Evolutionary conservation across 92 coral and sea anemone genomes (phyloP).

Genomic region (Zoanthus sociatus): DNA sequence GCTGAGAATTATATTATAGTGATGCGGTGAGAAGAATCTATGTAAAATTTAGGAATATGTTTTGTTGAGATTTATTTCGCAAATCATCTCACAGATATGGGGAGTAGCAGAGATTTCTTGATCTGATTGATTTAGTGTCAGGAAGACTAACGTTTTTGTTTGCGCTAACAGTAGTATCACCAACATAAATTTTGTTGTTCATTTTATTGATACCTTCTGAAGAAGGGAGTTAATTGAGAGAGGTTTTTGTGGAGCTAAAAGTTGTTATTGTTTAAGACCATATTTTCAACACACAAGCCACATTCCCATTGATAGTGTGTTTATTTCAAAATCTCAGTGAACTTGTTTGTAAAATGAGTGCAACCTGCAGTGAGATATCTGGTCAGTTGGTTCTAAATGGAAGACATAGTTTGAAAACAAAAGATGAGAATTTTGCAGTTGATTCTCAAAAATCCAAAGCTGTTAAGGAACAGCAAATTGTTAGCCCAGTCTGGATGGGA

Average conservation of each 20-base stretch:
- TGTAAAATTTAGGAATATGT: neutral
- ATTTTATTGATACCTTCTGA: no score
- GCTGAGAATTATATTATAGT: slow-evolving; percentile 5
- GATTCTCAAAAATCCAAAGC: neutral
- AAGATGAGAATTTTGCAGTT: neutral
- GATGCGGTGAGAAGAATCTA: neutral
- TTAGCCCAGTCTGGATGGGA: slow-evolving; percentile 28
- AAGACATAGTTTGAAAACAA: neutral
- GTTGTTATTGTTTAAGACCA: neutral
- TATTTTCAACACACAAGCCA: neutral
- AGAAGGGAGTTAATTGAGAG: neutral
- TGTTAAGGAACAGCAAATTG: slow-evolving; percentile 9
- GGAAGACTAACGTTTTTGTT: neutral
- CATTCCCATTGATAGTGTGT: neutral
- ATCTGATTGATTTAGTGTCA: neutral
- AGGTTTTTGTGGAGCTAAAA: neutral
- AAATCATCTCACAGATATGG: neutral
- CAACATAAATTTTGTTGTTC: neutral
- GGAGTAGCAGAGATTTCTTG: neutral
- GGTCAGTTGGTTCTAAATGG: neutral
- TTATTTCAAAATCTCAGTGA: neutral
- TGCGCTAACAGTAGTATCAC: neutral
- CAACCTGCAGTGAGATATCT: neutral
- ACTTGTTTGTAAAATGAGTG: neutral
- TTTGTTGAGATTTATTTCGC: neutral